A percentile compares a stretch with the other conserved stretches of the same genome.
Evolutionary conservation across 2,113 vertebrate species (phyloP).

Genomic region (Periophthalmodon schlosseri): DNA sequence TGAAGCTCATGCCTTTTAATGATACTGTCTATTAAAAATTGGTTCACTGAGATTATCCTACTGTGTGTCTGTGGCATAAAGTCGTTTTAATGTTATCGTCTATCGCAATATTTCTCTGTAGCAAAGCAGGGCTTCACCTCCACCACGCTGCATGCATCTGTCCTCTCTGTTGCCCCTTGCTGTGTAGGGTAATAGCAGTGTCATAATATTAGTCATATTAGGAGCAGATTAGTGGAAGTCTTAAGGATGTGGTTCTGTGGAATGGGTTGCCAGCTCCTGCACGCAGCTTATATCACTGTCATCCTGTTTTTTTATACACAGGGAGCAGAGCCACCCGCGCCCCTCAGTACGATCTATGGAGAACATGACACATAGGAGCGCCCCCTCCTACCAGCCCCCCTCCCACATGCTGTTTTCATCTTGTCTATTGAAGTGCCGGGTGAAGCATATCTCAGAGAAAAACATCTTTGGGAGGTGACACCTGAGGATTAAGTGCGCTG

Average conservation of each 20-base stretch:
- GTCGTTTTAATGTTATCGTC: background rate
- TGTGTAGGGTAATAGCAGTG: slow-evolving; percentile 59
- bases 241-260: slow-evolving; percentile 68
- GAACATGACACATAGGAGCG: slow-evolving; percentile 63
- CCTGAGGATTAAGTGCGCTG: slow-evolving; percentile 22
- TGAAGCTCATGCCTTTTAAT: no score
- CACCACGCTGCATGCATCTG: slow-evolving; percentile 1
- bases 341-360: slow-evolving; percentile 60
- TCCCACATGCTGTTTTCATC: slow-evolving; percentile 43
- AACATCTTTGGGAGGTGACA: slow-evolving; percentile 28
- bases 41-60: no score
- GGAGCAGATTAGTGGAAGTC: slow-evolving; percentile 67
- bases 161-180: slow-evolving; percentile 25
- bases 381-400: slow-evolving; percentile 55
- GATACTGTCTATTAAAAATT: no score
- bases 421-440: slow-evolving; percentile 55
- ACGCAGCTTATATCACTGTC: slow-evolving; percentile 71
- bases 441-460: slow-evolving; percentile 40
- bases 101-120: background rate
- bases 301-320: slow-evolving; percentile 49
- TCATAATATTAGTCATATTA: slow-evolving; percentile 74
- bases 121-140: background rate
- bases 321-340: slow-evolving; percentile 50
- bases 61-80: no score
- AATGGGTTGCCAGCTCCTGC: slow-evolving; percentile 59